Base-by-base conservation (phyloP, 2,113 vertebrate genomes). In the Bagarius yarrelli region DNA sequence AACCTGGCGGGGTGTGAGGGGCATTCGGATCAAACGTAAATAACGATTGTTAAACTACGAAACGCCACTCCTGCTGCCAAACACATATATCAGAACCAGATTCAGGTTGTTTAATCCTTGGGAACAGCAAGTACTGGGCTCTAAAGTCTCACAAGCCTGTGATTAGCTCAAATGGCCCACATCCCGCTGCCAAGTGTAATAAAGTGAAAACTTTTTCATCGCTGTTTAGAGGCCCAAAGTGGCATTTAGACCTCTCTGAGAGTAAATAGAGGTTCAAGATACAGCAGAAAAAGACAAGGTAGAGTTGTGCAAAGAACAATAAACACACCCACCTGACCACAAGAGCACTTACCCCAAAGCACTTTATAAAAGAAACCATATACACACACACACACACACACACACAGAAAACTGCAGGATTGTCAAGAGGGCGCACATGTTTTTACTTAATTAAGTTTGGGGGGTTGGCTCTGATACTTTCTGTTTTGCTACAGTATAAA, bases 401-500 rank as follows among this genome's bases (percentile, higher is more conserved):
- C 69, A 67, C 57, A 79, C 53, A 69, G 61, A 76, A 36, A 64
- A 77, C 34, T 57, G 32, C 64, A 81, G 56, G 73, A 72, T 77
- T 59, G 27, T 60, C 32, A 55, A 34, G 21, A 1, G 16, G 59
- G 40, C 23, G 52, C 85, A 84, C 76, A 47, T 86, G 85, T 76
- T 86, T 84, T 82, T 52, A 80, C 36, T 86, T 80, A 82, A 61
- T 57, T 32, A 30, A 40, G 57, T 75, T 81, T 72, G 79, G 69
- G 61, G 36, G 59, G 73, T 80, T 34, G 50, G 5, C 15, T 79
- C 56, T 66, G 77, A 84, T 53, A 67, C 76, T 67, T 78, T 66
- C 69, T 30, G 34, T 81, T 67, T 61, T 55, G 79, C 50, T 78
- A 81, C 50, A 78, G 30, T 27, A 69, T 25, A 78, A 36, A 70